Evolutionary conservation across 2,797 vertebrate species (phyloP).

Genomic region (Pantherophis vulpinus): DNA sequence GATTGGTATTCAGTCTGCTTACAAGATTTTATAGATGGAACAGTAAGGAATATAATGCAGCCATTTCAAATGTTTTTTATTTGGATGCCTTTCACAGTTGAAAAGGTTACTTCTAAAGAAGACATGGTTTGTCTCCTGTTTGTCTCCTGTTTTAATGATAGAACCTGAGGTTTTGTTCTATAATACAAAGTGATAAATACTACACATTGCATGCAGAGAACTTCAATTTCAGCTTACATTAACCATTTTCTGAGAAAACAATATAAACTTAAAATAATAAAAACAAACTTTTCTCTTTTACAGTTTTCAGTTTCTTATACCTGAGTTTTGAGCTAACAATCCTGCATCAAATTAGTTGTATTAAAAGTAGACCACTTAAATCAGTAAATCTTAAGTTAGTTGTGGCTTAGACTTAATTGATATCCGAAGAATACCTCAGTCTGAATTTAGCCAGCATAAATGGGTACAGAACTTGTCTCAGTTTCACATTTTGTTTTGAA

Average conservation of each 20-base stretch:
- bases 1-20: neutral
- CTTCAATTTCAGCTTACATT: neutral
- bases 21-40: neutral
- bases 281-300: neutral
- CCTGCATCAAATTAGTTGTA: neutral
- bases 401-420: neutral
- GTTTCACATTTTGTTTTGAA: neutral
- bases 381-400: neutral
- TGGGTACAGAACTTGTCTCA: neutral
- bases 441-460: neutral
- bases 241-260: neutral
- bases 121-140: neutral
- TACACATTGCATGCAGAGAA: neutral
- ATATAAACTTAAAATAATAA: neutral
- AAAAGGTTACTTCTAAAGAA: neutral
- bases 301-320: neutral
- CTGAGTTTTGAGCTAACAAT: slow-evolving; percentile 11
- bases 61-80: neutral
- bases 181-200: neutral
- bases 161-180: neutral
- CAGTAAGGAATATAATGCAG: neutral
- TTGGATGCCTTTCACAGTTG: neutral
- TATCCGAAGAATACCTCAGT: neutral
- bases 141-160: neutral
- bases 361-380: neutral